Percentiles rank a stretch among this genome's conserved stretches.
Conservation (phyloP, 2,888 invertebrate genomes). For the Pammene fasciana region DNA sequence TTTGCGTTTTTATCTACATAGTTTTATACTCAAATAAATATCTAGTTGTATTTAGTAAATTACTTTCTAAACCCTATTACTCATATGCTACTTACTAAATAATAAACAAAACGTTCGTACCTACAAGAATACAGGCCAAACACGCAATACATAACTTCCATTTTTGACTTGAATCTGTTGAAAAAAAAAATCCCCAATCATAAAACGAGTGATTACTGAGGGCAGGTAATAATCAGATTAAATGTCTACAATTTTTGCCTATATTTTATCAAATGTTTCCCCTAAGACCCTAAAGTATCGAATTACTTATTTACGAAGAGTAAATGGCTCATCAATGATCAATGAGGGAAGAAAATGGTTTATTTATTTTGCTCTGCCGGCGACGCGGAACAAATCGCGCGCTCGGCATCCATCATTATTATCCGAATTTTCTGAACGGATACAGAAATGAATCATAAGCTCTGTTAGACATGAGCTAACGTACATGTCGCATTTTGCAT, state of each 20-base stretch:
- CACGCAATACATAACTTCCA: too few species aligned
- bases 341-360: constrained; percentile 36
- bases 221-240: background rate
- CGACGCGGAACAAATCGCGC: constrained; percentile 29
- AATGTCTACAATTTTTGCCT: background rate
- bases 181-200: too few species aligned
- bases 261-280: background rate
- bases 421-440: constrained; percentile 40
- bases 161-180: too few species aligned
- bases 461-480: constrained; percentile 30
- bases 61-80: too few species aligned
- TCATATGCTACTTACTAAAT: too few species aligned
- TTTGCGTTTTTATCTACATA: too few species aligned
- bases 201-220: too few species aligned
- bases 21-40: too few species aligned
- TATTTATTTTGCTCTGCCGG: constrained; percentile 32
- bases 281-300: constrained; percentile 5
- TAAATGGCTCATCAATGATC: constrained; percentile 40
- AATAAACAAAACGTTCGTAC: too few species aligned
- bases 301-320: constrained; percentile 27
- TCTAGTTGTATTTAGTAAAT: too few species aligned
- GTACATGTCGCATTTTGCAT: constrained; percentile 1
- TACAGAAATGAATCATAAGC: constrained; percentile 40
- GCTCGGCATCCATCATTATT: constrained; percentile 34
- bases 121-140: too few species aligned